Percentiles rank a stretch among this genome's conserved stretches.
Evolutionary conservation across 23 tunicate species (phyloP).

Genomic region (Trididemnum miniatum): DNA sequence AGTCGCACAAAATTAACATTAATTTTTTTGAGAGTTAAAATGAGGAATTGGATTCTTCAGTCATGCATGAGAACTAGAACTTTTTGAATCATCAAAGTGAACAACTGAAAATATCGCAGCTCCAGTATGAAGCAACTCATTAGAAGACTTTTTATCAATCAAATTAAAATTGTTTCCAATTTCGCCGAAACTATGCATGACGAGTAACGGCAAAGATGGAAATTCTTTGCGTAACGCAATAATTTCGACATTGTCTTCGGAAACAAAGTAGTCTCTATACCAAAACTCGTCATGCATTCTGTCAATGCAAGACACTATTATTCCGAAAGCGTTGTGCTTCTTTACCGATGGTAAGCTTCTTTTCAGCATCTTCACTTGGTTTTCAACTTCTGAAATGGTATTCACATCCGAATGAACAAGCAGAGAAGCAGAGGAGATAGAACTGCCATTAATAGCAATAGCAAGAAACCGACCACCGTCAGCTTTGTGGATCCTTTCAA

Average conservation of each 20-base stretch:
- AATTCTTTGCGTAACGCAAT: conserved; percentile 16
- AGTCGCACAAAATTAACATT: too few species aligned
- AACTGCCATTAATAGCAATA: conserved; percentile 2
- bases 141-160: neutral
- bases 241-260: neutral
- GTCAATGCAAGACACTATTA: conserved; percentile 21
- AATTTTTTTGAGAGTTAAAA: too few species aligned
- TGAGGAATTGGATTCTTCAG: too few species aligned
- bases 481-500: neutral
- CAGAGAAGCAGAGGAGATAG: conserved; percentile 15
- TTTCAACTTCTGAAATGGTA: neutral
- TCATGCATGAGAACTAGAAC: too few species aligned
- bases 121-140: neutral
- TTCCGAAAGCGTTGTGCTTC: conserved; percentile 4
- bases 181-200: conserved; percentile 27
- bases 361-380: neutral
- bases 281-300: conserved; percentile 26
- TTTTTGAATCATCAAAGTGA: neutral
- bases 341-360: neutral
- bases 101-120: conserved; percentile 24
- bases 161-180: conserved; percentile 14
- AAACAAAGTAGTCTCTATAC: conserved; percentile 7
- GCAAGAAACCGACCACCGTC: conserved; percentile 15
- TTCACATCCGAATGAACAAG: conserved; percentile 3
- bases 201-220: conserved; percentile 8